phyloP scores from a whole-genome alignment of 2,888 invertebrate species.

The Habroteleia sp. region DNA sequence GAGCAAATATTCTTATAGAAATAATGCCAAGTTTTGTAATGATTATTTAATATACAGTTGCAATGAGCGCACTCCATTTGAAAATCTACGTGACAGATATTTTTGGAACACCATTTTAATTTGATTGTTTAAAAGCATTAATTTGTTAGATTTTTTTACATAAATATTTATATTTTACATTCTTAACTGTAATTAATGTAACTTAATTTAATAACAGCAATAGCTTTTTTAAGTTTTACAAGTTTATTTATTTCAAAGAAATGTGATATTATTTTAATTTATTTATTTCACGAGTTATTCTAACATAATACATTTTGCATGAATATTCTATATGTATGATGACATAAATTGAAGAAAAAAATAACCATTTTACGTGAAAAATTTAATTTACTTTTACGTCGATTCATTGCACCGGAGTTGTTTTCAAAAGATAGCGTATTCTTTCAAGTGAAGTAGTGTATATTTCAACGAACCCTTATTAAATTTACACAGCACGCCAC shows the following conservation, averaged over 20 bases:
- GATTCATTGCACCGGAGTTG: conserved; percentile 23
- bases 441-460: conserved; percentile 14
- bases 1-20: conserved; percentile 48
- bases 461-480: conserved; percentile 42
- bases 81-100: conserved; percentile 19
- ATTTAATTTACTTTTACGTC: conserved; percentile 14
- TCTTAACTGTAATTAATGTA: too few species aligned
- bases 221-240: too few species aligned
- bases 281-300: too few species aligned
- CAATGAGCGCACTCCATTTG: conserved; percentile 15
- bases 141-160: too few species aligned
- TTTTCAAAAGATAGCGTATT: conserved; percentile 10
- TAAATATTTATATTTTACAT: too few species aligned
- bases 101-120: too few species aligned
- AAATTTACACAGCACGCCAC: conserved; percentile 38
- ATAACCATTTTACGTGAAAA: background rate
- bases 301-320: too few species aligned
- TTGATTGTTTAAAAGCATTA: too few species aligned
- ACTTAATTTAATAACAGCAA: too few species aligned
- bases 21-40: conserved; percentile 55
- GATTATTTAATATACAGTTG: conserved; percentile 14
- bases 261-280: too few species aligned
- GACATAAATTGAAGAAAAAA: background rate
- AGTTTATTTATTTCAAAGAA: too few species aligned
- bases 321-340: too few species aligned